Evolutionary conservation across 2,113 vertebrate species (phyloP), one percentile per base, ranked within the genome.

Genomic region (Leucosticte australis): DNA sequence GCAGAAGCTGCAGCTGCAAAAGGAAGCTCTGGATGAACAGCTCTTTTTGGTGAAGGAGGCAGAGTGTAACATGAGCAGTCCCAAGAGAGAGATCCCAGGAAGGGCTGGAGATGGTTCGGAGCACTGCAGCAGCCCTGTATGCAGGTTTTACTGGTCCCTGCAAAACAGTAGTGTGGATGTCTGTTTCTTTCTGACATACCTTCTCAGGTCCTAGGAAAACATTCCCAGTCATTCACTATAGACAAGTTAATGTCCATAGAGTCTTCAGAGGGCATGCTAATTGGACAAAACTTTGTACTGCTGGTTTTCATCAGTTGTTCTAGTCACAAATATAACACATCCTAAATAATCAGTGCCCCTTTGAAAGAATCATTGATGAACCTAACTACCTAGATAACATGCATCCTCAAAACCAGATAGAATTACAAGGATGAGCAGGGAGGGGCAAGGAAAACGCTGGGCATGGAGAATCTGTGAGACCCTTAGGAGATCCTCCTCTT

Each of bases 11-110:
- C 99, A 99, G 95, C 98, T 99, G 35, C 99, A 99, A 97, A 99
- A 99, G 67, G 99, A 99, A 46, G 99, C 99, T 12, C 97, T 99
- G 97, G 99, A 99, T 44, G 99, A 99, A 37, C 99, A 99, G 53
- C 98, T 99, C 33, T 99, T 99, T 95, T 97, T 99, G n/a, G 99
- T 98, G 57, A 99, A 99, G 91, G 99, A 99, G 95, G 98, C 99
- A 0, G 99, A 99, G 92, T 99, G 99, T 55, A 99, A 98, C 95
- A 98, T 99, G 97, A 99, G 99, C 95, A 99, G 99, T 89, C 99
- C 99, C 1, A 99, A 99, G 95, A 97, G 99, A 85, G 99, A 99
- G 96, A 99, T 99, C 76, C 99, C 99, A 4, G 99, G 99, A 93
- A 98, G 99, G 62, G 99, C 99, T 1, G 99, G 99, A 39, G 99